Base-by-base conservation (phyloP, 2,888 invertebrate genomes). In the Drosophila acutilabella region DNA sequence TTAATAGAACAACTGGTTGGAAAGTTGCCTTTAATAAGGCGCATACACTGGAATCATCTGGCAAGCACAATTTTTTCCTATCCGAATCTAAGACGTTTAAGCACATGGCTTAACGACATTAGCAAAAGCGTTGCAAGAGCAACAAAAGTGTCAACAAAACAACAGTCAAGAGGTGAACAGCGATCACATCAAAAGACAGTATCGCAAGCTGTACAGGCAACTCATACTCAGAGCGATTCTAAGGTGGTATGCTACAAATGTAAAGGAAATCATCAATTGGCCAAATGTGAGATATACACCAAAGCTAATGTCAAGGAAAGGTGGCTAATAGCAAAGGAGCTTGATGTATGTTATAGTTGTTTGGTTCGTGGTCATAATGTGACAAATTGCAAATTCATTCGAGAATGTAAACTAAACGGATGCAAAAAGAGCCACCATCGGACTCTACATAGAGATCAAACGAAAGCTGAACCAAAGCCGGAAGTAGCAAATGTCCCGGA, bases 321-420 rank as follows among this genome's bases (percentile, higher is more conserved):
- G 38, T 50, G 50, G 20, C 20, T 11, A 4, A 50, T 50, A 10
- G 50, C 50, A 4, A 50, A 50, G 38, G 41, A 50, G 11, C 50
- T 50, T 13, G 16, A 4, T 6, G 36, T 50, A 4, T 50, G 38
- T 11, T 50, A 38, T 18, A 20, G 50, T 38, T 50, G 16, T 4
- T 41, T 41, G 41, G 4, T 14, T 16, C 41, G 41, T 7, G 41
- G 41, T 16, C 41, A 41, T 11, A 50, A 33, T 18, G 4, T 20
- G 7, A 50, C 1, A n/a, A 16, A 4, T 10, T 48, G 48, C 48
- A 48, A 48, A 33, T 48, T 4, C 2, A 48, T 30, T n/a, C 11
- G 13, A 14, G 16, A 8, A 33, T 36, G 48, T 33, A 18, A 48
- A 10, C 33, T 48, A 16, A 33, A 48, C 36, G 18, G 18, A 7